These are phyloP conservation scores for Callipepla squamata DNA, from an alignment of 2,113 vertebrate genomes.

Conservation along the genomic window DNA sequence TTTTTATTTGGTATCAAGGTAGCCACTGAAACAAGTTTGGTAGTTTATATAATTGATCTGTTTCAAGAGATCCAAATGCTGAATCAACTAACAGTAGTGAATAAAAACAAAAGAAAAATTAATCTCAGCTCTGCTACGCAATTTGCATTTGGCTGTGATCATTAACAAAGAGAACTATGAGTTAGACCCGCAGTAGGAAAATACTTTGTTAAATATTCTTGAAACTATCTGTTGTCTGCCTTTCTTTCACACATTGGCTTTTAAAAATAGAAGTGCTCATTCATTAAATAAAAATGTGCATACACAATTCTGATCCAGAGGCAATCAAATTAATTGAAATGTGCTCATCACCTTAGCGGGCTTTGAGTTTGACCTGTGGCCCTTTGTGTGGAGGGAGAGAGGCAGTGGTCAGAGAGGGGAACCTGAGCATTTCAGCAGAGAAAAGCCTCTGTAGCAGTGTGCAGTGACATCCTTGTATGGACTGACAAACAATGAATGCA, in stretches of 20 bases:
- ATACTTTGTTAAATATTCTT: not conserved
- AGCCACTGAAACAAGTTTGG: not conserved
- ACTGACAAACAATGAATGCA: not conserved
- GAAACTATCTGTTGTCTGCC: not conserved
- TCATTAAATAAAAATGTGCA: not conserved
- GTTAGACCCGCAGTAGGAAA: not conserved
- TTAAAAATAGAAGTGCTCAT: not conserved
- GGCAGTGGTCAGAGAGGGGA: not conserved
- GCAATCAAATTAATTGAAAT: not conserved
- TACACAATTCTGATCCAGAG: not conserved
- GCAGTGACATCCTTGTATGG: not conserved
- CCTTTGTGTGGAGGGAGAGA: fast-evolving
- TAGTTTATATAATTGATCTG: not conserved
- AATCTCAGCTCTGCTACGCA: not conserved
- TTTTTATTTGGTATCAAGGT: not conserved
- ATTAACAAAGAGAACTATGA: not conserved
- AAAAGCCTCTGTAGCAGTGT: fast-evolving
- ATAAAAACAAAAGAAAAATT: not conserved
- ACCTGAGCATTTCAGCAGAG: not conserved
- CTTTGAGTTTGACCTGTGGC: not conserved
- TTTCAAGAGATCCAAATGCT: not conserved
- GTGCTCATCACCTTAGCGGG: not conserved
- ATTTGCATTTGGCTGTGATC: not conserved
- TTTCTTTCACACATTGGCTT: not conserved
- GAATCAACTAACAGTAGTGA: not conserved